Conservation (phyloP, 2,113 vertebrate species). For the Lophotis ruficrista region DNA sequence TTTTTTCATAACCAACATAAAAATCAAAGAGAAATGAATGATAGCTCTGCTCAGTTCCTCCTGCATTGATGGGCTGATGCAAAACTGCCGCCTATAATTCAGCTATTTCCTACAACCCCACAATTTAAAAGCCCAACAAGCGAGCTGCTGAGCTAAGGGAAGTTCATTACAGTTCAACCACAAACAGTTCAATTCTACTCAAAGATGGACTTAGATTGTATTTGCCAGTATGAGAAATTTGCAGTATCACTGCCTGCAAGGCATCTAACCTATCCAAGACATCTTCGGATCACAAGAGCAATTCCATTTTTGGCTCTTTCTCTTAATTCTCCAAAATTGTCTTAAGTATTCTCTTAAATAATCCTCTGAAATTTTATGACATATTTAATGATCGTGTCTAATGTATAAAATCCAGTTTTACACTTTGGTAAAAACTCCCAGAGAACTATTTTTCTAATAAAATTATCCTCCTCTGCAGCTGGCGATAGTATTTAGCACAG, state of each 20-base stretch:
- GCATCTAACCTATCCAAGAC: background rate
- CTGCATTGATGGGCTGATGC: background rate
- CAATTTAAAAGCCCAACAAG: conserved; percentile 13
- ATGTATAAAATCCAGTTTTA: conserved; percentile 43
- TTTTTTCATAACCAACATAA: background rate
- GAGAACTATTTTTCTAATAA: conserved; percentile 9
- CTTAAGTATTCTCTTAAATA: background rate
- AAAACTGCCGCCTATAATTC: conserved; percentile 23
- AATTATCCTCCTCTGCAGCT: background rate
- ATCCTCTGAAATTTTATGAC: conserved; percentile 17
- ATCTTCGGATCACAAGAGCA: background rate
- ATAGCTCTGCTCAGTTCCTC: background rate
- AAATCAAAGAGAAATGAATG: background rate
- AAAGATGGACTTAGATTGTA: background rate
- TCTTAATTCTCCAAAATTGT: background rate
- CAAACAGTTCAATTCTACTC: background rate
- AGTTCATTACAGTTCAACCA: background rate
- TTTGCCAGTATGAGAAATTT: background rate
- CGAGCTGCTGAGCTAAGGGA: background rate
- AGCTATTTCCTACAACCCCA: conserved; percentile 2
- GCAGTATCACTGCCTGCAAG: background rate
- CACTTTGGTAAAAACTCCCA: background rate
- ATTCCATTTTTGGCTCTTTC: background rate
- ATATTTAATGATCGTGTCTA: background rate
- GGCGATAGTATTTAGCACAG: background rate